A percentile compares a stretch with the other conserved stretches of the same genome.
These are phyloP conservation scores for Brevipalpus yothersi DNA, from an alignment of 1,140 invertebrate species.

Conservation along the genomic window DNA sequence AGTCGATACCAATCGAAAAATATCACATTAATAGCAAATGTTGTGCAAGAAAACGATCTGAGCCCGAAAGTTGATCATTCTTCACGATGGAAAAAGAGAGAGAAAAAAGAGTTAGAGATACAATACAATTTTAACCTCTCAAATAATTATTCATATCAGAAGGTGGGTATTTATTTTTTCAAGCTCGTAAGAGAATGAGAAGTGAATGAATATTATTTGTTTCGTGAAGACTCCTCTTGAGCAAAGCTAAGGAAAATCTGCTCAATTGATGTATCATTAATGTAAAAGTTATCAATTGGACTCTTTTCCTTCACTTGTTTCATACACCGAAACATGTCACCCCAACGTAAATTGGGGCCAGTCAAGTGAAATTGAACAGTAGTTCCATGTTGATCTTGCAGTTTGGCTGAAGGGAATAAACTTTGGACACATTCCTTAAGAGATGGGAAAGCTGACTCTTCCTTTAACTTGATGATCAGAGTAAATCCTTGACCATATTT, in stretches of 20 bases:
- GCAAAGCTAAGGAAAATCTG: conserved; percentile 29
- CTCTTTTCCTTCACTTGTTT: conserved; percentile 15
- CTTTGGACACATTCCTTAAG: neutral
- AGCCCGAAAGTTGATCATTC: too few species aligned
- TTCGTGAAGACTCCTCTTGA: neutral
- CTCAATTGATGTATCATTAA: conserved; percentile 27
- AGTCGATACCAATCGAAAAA: too few species aligned
- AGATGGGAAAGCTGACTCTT: too few species aligned
- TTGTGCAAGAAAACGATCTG: too few species aligned
- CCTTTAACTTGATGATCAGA: neutral
- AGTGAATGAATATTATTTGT: too few species aligned
- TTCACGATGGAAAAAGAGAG: too few species aligned
- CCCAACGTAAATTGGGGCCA: neutral
- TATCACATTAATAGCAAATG: too few species aligned
- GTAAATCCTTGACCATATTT: conserved; percentile 41
- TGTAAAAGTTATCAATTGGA: conserved; percentile 26
- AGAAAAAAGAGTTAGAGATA: too few species aligned
- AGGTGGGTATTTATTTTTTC: too few species aligned
- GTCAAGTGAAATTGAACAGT: neutral
- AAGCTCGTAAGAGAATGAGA: too few species aligned
- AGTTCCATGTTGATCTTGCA: neutral
- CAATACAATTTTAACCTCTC: too few species aligned
- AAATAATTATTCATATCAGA: too few species aligned
- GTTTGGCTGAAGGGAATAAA: neutral
- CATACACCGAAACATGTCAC: neutral